phyloP scores from a whole-genome alignment of 2,888 invertebrate genomes.

The Ichneumoninae sp. region DNA sequence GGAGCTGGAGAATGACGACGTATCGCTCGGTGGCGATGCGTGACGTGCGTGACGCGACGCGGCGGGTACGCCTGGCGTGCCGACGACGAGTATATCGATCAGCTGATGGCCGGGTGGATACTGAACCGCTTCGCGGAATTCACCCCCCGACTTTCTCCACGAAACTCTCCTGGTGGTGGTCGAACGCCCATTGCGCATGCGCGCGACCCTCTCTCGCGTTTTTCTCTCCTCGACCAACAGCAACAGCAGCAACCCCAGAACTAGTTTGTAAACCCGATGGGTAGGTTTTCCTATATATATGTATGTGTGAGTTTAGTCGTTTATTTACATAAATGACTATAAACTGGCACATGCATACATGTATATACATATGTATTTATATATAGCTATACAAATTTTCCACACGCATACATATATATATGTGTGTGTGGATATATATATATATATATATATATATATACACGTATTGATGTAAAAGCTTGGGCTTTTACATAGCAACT shows the following conservation, averaged over 20 bases:
- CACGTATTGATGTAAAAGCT: no score
- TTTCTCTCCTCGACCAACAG: conserved; percentile 55
- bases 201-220: conserved; percentile 59
- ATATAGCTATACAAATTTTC: no score
- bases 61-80: conserved; percentile 61
- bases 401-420: no score
- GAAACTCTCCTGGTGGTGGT: conserved; percentile 63
- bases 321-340: background rate
- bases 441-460: no score
- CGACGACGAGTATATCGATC: conserved; percentile 79
- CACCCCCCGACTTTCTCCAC: conserved; percentile 70
- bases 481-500: background rate
- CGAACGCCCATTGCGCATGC: conserved; percentile 75
- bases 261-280: background rate
- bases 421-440: no score
- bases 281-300: background rate
- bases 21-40: conserved; percentile 52
- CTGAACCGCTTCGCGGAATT: conserved; percentile 81
- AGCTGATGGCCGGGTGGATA: conserved; percentile 83
- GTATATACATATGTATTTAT: no score
- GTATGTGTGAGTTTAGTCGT: background rate
- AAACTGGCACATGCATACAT: no score
- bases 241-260: background rate
- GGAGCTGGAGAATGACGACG: conserved; percentile 60
- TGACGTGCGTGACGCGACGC: conserved; percentile 66